A percentile compares a stretch with the other conserved stretches of the same genome.
These are phyloP conservation scores for Andrena haemorrhoa DNA, from an alignment of 2,888 invertebrate species.

Conservation along the genomic window DNA sequence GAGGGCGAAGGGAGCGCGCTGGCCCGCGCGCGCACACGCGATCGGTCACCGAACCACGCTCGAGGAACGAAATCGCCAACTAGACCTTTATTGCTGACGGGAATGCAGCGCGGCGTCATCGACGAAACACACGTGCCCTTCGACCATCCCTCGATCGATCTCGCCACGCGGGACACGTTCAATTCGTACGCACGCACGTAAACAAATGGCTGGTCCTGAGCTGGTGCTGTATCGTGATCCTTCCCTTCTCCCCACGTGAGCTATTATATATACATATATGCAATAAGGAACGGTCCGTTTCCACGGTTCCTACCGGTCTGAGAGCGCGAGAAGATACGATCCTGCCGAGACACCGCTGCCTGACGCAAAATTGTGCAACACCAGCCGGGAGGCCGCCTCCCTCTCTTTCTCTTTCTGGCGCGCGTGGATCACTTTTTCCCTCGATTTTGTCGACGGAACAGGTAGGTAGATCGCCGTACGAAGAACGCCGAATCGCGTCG, in stretches of 20 bases:
- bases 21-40: slow-evolving; percentile 14
- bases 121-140: slow-evolving; percentile 18
- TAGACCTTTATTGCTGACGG: slow-evolving; percentile 9
- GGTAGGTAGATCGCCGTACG: slow-evolving; percentile 31
- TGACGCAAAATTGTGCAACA: slow-evolving; percentile 50
- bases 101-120: slow-evolving; percentile 7
- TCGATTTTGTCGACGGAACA: slow-evolving; percentile 48
- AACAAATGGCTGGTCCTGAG: slow-evolving; percentile 28
- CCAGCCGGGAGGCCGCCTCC: slow-evolving; percentile 12
- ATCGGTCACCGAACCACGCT: slow-evolving; percentile 69
- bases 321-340: slow-evolving; percentile 8
- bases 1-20: slow-evolving; percentile 21
- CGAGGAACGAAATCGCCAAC: slow-evolving; percentile 52
- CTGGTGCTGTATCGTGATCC: background rate
- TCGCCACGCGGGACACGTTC: slow-evolving; percentile 7
- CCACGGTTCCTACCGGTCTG: background rate
- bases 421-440: slow-evolving; percentile 12
- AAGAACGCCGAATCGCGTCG: slow-evolving; percentile 47
- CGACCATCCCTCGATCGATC: slow-evolving; percentile 30
- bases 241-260: background rate
- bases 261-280: background rate
- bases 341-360: slow-evolving; percentile 5
- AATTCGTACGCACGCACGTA: background rate
- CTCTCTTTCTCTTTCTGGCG: slow-evolving; percentile 25
- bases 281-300: background rate